Evolutionary conservation across 2,888 invertebrate species (phyloP).

Genomic region (Hydrotaea diabolus): DNA sequence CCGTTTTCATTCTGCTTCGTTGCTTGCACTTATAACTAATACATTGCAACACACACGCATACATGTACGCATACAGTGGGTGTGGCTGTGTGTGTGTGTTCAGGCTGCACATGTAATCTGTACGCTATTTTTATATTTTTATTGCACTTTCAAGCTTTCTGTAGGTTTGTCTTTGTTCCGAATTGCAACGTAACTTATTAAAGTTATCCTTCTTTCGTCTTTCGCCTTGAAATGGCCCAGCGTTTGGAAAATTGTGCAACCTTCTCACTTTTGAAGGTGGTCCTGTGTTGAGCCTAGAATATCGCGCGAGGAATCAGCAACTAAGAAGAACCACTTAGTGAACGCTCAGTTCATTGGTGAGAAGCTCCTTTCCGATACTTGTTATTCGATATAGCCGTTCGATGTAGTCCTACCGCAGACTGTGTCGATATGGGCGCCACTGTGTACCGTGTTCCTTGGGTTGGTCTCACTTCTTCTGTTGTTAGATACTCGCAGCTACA

Average conservation of each 20-base stretch:
- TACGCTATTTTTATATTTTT: conserved; percentile 51
- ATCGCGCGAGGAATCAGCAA: too few species aligned
- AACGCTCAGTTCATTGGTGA: too few species aligned
- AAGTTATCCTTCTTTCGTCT: conserved; percentile 60
- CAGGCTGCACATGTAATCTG: conserved; percentile 45
- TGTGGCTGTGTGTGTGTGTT: neutral
- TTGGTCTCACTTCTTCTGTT: neutral
- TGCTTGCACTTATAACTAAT: conserved; percentile 41
- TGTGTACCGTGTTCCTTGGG: neutral
- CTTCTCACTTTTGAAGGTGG: neutral
- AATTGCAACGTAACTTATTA: conserved; percentile 56
- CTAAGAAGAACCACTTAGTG: too few species aligned
- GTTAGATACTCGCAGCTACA: too few species aligned
- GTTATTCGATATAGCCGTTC: neutral
- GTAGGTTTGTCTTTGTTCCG: conserved; percentile 38
- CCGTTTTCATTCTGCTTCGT: conserved; percentile 66
- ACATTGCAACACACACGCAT: conserved; percentile 39
- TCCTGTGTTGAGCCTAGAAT: too few species aligned
- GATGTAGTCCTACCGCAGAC: neutral
- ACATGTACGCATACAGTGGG: conserved; percentile 36
- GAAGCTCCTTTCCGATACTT: neutral
- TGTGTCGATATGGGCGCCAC: neutral
- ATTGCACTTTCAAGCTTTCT: conserved; percentile 52
- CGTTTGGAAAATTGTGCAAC: conserved; percentile 39
- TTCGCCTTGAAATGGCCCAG: conserved; percentile 27